phyloP scores from a whole-genome alignment of 2,797 vertebrate genomes.

The Cyprinella venusta region DNA sequence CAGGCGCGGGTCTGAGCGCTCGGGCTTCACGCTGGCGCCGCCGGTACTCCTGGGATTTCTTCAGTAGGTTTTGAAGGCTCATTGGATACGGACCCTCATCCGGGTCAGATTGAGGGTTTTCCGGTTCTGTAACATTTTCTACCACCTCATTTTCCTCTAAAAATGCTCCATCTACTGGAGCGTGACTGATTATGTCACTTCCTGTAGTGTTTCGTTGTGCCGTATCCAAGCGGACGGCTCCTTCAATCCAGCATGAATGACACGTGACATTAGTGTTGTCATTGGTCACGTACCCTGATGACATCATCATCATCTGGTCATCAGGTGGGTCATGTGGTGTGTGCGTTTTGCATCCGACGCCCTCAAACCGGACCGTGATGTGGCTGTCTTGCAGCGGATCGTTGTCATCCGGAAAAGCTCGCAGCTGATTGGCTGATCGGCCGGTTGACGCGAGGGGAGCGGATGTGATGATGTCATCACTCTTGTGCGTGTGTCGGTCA shows the following conservation, averaged over 20 bases:
- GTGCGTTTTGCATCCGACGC: constrained; percentile 25
- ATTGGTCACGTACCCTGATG: constrained; percentile 70
- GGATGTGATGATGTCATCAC: constrained; percentile 24
- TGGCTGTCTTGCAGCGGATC: constrained; percentile 30
- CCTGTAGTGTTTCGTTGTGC: constrained; percentile 63
- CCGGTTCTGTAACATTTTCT: constrained; percentile 38
- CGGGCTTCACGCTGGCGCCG: constrained; percentile 73
- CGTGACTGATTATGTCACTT: constrained; percentile 74
- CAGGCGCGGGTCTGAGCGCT: constrained; percentile 71
- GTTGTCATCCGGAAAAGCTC: constrained; percentile 51
- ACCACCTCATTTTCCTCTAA: constrained; percentile 66
- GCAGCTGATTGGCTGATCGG: constrained; percentile 48
- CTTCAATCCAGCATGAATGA: constrained; percentile 47
- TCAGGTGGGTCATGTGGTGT: neutral
- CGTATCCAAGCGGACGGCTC: constrained; percentile 62
- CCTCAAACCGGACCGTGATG: constrained; percentile 44
- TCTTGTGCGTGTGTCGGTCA: constrained; percentile 17
- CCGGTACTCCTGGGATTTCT: constrained; percentile 90
- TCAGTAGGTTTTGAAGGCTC: constrained; percentile 91
- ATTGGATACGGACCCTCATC: constrained; percentile 75
- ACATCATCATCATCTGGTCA: constrained; percentile 57
- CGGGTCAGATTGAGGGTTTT: constrained; percentile 8
- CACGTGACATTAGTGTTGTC: constrained; percentile 59
- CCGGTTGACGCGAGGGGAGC: constrained; percentile 60
- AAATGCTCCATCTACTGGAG: constrained; percentile 73